Evolutionary conservation across 2,888 invertebrate species (phyloP), one percentile per base, ranked within the genome.

Genomic region (Polydrusus cervinus): DNA sequence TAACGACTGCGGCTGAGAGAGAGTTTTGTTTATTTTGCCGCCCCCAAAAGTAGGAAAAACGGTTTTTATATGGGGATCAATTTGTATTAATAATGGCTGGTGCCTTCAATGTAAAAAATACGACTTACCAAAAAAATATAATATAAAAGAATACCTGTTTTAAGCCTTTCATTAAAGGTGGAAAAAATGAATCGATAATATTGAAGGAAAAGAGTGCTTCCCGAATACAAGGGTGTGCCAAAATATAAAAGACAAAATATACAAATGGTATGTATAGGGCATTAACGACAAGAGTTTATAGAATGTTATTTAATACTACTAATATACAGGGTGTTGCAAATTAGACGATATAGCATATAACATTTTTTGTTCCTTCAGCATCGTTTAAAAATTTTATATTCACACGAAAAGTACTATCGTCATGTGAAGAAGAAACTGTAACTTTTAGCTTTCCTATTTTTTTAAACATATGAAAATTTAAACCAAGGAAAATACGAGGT

Each of bases 91-190:
- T 13, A 64, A 45, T 51, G 65, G 49, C 34, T 49, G 65, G 65
- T 65, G 65, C 65, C 65, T 65, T 65, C 51, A 65, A 30, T 45
- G 62, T 45, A 62, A 62, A 62, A 62, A 30, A 65, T 65, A 65
- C 65, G 65, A 65, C 65, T 65, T 65, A 64, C 64, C 25, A 64
- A 47, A 64, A 47, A 64, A 30, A 64, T 64, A 45, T 47, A 30
- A 61, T 61, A 61, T 14, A 60, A 6, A 38, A n/a, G 20, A 61
- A 61, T 53, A 47, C 9, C 34, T 45, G 34, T 61, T 18, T 61
- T 18, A 5, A 61, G 5, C 34, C 34, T 7, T 34, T 34, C 9
- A 34, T 34, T 8, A 34, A 34, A 34, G 34, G 34, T 34, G 1
- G 25, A 43, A 18, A 34, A 61, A 43, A 34, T 38, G 3, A n/a